Conservation (phyloP, 2,888 invertebrate species). For the Megastigmus dorsalis region DNA sequence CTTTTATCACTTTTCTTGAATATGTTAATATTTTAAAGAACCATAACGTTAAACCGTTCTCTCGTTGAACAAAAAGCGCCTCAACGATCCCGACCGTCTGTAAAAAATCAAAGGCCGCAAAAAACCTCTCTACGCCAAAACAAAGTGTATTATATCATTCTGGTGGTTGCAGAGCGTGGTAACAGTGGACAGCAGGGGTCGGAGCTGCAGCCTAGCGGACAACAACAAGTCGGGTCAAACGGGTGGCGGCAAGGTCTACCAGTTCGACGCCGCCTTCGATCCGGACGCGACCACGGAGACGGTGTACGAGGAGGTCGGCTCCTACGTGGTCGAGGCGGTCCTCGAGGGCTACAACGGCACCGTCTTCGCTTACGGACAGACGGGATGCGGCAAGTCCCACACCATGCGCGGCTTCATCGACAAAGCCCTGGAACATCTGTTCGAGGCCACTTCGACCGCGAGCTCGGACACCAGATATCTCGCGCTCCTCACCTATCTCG, state of each 20-base stretch:
- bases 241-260: conserved; percentile 67
- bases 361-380: conserved; percentile 95
- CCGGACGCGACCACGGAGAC: conserved; percentile 86
- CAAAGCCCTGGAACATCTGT: conserved; percentile 90
- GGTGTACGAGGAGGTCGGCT: conserved; percentile 88
- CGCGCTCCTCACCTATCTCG: conserved; percentile 86
- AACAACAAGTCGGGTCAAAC: neutral
- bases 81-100: no score
- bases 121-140: no score
- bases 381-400: conserved; percentile 93
- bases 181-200: conserved; percentile 78
- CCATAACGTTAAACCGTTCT: no score
- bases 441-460: conserved; percentile 87
- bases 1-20: no score
- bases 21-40: no score
- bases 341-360: conserved; percentile 95
- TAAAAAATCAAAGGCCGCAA: no score
- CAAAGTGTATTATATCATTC: no score
- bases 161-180: conserved; percentile 80
- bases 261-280: conserved; percentile 89
- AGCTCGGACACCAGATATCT: conserved; percentile 79
- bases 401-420: conserved; percentile 87
- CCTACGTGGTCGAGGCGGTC: conserved; percentile 80
- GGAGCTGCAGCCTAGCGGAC: conserved; percentile 78
- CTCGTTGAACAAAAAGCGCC: no score